These are phyloP conservation scores for Tupaia tana DNA, from an alignment of 2,113 vertebrate species.

Conservation along the genomic window DNA sequence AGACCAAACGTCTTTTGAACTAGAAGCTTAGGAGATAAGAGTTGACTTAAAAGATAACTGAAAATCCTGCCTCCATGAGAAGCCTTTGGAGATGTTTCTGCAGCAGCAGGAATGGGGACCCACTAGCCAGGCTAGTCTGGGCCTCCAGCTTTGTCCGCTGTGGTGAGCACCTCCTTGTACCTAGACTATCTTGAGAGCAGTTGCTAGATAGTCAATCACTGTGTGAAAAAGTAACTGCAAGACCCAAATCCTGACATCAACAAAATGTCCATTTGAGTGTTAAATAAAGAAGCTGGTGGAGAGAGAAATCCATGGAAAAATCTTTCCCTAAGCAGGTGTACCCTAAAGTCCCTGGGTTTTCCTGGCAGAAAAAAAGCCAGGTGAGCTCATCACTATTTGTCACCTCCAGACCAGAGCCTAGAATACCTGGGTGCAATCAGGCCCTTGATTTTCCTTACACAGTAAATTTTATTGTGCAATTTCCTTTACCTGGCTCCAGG, in stretches of 20 bases:
- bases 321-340: background rate
- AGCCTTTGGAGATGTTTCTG: background rate
- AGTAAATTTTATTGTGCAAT: slow-evolving; percentile 1
- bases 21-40: background rate
- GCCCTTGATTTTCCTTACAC: background rate
- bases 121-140: background rate
- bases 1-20: background rate
- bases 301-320: background rate
- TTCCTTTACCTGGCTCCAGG: slow-evolving; percentile 13
- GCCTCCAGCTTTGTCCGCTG: background rate
- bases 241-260: background rate
- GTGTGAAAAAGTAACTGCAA: background rate
- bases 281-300: background rate
- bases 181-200: background rate
- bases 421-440: background rate
- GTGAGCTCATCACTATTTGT: background rate
- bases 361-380: background rate
- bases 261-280: background rate
- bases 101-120: background rate
- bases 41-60: background rate
- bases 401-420: background rate
- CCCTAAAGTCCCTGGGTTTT: background rate
- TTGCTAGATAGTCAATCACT: background rate
- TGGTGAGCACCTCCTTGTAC: background rate
- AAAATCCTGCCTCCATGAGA: background rate